Percentiles rank a stretch among this genome's conserved stretches.
Conservation (phyloP, 2,888 invertebrate genomes). For the Nysson spinosus region DNA sequence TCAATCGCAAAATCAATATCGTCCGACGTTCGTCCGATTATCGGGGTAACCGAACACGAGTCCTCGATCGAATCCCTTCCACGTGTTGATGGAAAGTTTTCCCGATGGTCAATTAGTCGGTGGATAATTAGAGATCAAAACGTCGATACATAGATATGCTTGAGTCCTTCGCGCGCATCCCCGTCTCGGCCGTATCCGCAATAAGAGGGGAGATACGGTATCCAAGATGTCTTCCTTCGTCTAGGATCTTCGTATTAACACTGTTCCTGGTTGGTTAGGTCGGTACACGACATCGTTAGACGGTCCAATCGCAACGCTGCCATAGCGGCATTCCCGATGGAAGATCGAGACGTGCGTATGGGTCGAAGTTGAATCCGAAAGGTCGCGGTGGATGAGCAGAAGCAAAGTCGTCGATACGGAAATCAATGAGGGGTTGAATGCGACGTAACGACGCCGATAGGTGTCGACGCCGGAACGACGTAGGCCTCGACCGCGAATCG, state of each 20-base stretch:
- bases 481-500: conserved; percentile 21
- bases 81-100: conserved; percentile 19
- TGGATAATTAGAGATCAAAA: conserved; percentile 7
- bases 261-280: too few relatives aligned
- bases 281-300: too few relatives aligned
- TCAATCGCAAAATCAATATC: too few relatives aligned
- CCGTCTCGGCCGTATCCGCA: too few relatives aligned
- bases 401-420: conserved; percentile 58
- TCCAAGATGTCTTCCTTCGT: conserved; percentile 53
- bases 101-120: conserved; percentile 13
- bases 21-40: too few relatives aligned
- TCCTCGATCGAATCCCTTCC: conserved; percentile 17
- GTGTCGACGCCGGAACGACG: conserved; percentile 5
- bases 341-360: conserved; percentile 9
- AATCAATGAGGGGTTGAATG: conserved; percentile 64
- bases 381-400: conserved; percentile 3
- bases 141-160: conserved; percentile 10
- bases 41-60: neutral
- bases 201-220: neutral
- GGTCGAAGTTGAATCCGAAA: conserved; percentile 7
- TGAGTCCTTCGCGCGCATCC: conserved; percentile 40
- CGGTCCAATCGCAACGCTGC: too few relatives aligned
- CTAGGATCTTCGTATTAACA: conserved; percentile 10
- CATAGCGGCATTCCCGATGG: neutral
- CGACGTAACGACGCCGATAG: too few relatives aligned